Evolutionary conservation across 2,888 invertebrate species (phyloP).

Genomic region (Drosophila greeni): DNA sequence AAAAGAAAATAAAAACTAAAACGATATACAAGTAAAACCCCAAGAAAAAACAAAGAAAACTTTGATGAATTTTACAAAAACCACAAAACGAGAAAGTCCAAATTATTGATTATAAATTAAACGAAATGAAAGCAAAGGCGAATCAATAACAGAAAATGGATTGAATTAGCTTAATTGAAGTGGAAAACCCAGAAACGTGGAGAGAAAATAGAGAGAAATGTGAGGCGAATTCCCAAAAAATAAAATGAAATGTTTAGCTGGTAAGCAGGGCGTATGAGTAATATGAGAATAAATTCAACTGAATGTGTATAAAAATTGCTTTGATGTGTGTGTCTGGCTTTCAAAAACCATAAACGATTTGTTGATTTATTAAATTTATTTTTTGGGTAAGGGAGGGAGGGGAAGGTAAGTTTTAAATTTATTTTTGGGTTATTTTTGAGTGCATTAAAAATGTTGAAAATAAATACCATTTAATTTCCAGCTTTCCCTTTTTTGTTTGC

Average conservation of each 20-base stretch:
- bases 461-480: not conserved
- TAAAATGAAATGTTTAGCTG: conserved; percentile 49
- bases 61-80: conserved; percentile 70
- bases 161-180: conserved; percentile 66
- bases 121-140: conserved; percentile 20
- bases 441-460: not conserved
- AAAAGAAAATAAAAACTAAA: conserved; percentile 11
- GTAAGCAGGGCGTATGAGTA: conserved; percentile 60
- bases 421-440: not conserved
- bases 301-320: conserved; percentile 55
- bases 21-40: conserved; percentile 33
- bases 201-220: conserved; percentile 24
- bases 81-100: conserved; percentile 59
- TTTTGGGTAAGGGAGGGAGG: not conserved
- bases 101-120: conserved; percentile 53
- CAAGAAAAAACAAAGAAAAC: conserved; percentile 40
- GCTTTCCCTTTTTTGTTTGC: not conserved
- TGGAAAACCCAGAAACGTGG: conserved; percentile 23
- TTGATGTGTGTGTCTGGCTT: conserved; percentile 4
- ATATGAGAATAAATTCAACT: conserved; percentile 68
- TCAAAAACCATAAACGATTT: not conserved
- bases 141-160: conserved; percentile 59
- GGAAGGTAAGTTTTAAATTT: not conserved
- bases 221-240: conserved; percentile 28
- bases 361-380: not conserved